Base-by-base conservation (phyloP, 2,113 vertebrate genomes). In the Menura novaehollandiae region DNA sequence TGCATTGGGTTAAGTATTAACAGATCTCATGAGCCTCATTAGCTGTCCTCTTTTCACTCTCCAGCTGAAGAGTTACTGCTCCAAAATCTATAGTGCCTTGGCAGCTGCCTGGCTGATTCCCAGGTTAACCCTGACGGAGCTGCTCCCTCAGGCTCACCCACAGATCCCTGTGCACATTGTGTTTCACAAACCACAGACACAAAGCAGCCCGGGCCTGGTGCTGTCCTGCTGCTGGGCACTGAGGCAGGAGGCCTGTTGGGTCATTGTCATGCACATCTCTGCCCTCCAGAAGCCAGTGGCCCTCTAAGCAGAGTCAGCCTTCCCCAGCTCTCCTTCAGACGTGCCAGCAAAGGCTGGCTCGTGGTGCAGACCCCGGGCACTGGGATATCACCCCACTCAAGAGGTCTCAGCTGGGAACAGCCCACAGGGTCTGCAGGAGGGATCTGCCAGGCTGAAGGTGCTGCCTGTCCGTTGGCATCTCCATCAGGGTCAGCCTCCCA, bases 11-110 rank as follows among this genome's bases (percentile, higher is more conserved):
- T 95, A 97, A 97, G 89, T 87, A 96, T 96, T 96, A 97, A 95
- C 96, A 94, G 96, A 97, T 95, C 96, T 97, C 96, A 90, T 93
- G 96, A 96, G 97, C 87, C 97, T 94, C 94, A 89, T 97, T 97
- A 97, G 85, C 97, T 90, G 94, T 95, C 92, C 93, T 85, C 85
- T 95, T 91, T 94, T 89, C 94, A 92, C 69, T 95, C 89, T 59
- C 76, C 74, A 91, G 64, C 49, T 17, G 12, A 93, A 95, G 96
- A 97, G 93, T 94, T 95, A 91, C 93, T 91, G 94, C 94, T 97
- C 89, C 96, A 88, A 97, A 96, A 97, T 93, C 94, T 82, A 96
- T 93, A 97, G 96, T 11, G 49, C 74, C 47, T 93, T 95, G 95
- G 95, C 96, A 96, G 96, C 92, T 76, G 86, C 76, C 94, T 95